Conservation (phyloP, 2,797 vertebrate genomes). For the Pangasius larnaudii region DNA sequence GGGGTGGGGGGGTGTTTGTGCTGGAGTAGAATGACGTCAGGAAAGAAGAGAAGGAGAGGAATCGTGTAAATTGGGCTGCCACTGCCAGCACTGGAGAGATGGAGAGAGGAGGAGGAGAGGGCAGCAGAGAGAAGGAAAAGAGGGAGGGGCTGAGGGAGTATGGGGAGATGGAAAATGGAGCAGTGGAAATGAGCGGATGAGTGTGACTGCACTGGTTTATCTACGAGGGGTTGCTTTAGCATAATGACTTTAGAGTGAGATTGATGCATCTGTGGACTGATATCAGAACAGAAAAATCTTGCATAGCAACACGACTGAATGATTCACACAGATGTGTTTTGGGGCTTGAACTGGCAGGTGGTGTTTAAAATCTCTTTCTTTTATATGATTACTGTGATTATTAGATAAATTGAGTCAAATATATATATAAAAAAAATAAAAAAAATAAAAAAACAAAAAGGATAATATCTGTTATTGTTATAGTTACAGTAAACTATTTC, state of each 20-base stretch:
- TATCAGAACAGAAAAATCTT: neutral
- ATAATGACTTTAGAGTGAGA: neutral
- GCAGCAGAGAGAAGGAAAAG: neutral
- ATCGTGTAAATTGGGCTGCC: constrained; percentile 37
- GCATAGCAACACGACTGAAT: neutral
- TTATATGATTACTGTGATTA: neutral
- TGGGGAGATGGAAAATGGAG: constrained; percentile 17
- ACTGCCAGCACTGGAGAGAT: constrained; percentile 41
- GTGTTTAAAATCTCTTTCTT: neutral
- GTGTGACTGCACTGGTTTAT: constrained; percentile 4
- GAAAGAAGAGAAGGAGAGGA: constrained; percentile 50
- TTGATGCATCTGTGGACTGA: neutral
- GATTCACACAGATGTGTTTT: neutral
- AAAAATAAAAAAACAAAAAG: neutral
- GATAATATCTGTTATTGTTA: neutral
- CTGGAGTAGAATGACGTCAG: constrained; percentile 51
- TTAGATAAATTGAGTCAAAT: neutral
- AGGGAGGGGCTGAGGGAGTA: neutral
- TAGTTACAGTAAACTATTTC: neutral
- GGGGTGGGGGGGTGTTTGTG: constrained; percentile 24
- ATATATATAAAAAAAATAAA: neutral
- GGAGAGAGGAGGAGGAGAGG: neutral
- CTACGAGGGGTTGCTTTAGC: neutral
- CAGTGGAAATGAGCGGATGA: neutral
- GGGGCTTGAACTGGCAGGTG: neutral